Percentiles rank a stretch among this genome's conserved stretches.
These are phyloP conservation scores for Cerastis rubricosa DNA, from an alignment of 2,888 invertebrate genomes.

Conservation along the genomic window DNA sequence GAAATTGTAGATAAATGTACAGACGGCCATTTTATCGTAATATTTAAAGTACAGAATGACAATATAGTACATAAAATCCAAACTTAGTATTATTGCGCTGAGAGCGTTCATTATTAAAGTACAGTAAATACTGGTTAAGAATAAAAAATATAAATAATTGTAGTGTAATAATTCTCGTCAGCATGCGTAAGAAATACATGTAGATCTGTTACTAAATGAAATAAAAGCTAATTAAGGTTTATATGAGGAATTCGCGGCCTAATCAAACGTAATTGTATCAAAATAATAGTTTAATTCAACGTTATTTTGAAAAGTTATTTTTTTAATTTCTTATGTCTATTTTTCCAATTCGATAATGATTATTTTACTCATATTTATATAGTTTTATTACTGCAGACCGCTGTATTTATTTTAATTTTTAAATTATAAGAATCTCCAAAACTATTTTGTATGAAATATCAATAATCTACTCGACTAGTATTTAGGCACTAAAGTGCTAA, in stretches of 20 bases:
- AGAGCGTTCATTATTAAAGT: conserved; percentile 56
- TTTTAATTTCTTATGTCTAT: neutral
- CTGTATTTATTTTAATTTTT: conserved; percentile 11
- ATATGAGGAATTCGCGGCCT: conserved; percentile 52
- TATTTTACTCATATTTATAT: conserved; percentile 1
- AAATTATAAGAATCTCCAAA: conserved; percentile 52
- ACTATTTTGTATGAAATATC: conserved; percentile 53
- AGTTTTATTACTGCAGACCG: conserved; percentile 4
- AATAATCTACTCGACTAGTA: conserved; percentile 42
- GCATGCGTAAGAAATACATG: conserved; percentile 48
- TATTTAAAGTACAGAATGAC: conserved; percentile 66
- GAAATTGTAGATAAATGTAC: conserved; percentile 56
- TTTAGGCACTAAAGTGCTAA: conserved; percentile 45
- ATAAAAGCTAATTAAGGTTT: conserved; percentile 35
- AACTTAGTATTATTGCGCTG: conserved; percentile 56
- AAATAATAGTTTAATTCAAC: neutral
- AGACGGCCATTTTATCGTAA: conserved; percentile 56
- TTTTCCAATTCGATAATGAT: neutral
- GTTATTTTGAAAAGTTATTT: neutral
- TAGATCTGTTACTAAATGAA: conserved; percentile 52
- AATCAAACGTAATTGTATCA: conserved; percentile 30
- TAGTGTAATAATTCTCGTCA: conserved; percentile 36
- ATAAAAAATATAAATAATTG: conserved; percentile 31
- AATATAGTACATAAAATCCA: conserved; percentile 67
- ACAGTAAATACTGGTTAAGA: conserved; percentile 51